Evolutionary conservation across 1,140 invertebrate genomes (phyloP).

Genomic region (Drepana arcuata): DNA sequence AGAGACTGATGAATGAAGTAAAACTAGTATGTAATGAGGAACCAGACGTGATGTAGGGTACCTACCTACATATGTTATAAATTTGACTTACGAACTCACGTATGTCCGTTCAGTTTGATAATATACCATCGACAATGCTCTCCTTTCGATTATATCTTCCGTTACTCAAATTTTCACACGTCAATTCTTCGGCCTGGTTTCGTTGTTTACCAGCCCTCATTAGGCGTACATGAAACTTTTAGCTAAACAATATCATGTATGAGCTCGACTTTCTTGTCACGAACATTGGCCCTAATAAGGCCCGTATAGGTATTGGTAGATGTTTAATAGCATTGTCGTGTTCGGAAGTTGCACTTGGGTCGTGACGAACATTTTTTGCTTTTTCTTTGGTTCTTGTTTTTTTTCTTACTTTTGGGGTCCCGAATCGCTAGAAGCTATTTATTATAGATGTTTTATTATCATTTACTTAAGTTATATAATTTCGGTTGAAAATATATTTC

Average conservation of each 20-base stretch:
- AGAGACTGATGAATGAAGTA: too few relatives aligned
- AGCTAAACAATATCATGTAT: not conserved
- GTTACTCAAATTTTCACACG: not conserved
- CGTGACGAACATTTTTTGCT: slow-evolving; percentile 46
- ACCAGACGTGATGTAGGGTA: too few relatives aligned
- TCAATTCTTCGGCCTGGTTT: not conserved
- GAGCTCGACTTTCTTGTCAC: not conserved
- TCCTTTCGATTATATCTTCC: too few relatives aligned
- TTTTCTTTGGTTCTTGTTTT: slow-evolving; percentile 19
- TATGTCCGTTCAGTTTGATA: too few relatives aligned
- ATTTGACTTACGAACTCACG: too few relatives aligned
- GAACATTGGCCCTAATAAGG: not conserved
- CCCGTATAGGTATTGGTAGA: slow-evolving; percentile 17
- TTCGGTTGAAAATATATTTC: too few relatives aligned
- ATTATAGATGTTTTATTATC: too few relatives aligned
- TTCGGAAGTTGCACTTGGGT: slow-evolving; percentile 42
- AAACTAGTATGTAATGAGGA: too few relatives aligned
- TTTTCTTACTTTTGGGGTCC: slow-evolving; percentile 27
- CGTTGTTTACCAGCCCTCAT: not conserved
- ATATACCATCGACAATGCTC: too few relatives aligned
- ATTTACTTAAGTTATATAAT: too few relatives aligned
- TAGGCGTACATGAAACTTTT: not conserved
- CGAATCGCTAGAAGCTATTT: slow-evolving; percentile 8
- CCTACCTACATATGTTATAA: too few relatives aligned
- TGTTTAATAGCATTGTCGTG: slow-evolving; percentile 45